These are phyloP conservation scores for Sminthopsis crassicaudata DNA, from an alignment of 2,113 vertebrate species.

Conservation along the genomic window DNA sequence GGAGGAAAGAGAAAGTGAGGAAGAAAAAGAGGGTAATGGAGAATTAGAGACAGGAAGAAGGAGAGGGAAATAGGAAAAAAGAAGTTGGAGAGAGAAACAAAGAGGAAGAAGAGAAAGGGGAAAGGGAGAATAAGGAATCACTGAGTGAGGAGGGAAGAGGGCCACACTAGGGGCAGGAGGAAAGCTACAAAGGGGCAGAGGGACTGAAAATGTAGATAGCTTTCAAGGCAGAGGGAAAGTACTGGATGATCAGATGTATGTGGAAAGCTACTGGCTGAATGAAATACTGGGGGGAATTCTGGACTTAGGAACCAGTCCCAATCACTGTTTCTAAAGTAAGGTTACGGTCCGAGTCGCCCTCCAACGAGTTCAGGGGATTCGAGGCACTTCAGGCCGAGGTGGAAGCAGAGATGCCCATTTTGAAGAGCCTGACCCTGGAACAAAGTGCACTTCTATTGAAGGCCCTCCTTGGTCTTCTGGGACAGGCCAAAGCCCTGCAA, in stretches of 20 bases:
- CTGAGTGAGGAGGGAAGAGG: background rate
- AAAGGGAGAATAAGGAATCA: background rate
- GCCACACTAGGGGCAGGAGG: background rate
- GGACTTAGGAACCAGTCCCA: background rate
- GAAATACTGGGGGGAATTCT: background rate
- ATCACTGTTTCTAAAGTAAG: background rate
- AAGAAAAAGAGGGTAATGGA: background rate
- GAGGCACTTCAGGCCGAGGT: background rate
- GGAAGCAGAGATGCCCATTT: background rate
- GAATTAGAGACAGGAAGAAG: background rate
- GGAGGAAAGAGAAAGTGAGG: background rate
- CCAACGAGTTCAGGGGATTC: background rate
- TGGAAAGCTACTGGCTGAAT: background rate
- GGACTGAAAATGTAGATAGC: background rate
- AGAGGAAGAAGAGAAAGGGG: background rate
- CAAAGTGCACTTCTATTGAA: accelerated
- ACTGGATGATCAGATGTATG: background rate
- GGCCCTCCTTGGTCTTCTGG: accelerated
- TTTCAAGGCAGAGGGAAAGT: background rate
- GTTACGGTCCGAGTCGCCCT: background rate
- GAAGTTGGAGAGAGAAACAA: no score
- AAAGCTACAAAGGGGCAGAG: background rate
- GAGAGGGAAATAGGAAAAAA: background rate
- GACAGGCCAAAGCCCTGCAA: accelerated
- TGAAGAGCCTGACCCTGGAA: background rate